phyloP scores from a whole-genome alignment of 2,888 invertebrate species.

The Thymelicus sylvestris region DNA sequence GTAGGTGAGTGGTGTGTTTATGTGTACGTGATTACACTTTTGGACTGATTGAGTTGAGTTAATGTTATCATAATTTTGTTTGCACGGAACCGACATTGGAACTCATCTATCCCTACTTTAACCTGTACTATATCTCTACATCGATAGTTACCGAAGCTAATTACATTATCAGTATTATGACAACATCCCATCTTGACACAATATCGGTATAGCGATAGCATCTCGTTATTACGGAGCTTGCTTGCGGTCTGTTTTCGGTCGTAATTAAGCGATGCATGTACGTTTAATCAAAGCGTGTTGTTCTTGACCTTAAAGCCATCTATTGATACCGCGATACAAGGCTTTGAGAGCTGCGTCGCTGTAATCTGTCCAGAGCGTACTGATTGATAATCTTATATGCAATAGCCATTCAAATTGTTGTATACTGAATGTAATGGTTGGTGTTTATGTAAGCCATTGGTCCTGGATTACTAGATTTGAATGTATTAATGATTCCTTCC shows the following conservation, averaged over 20 bases:
- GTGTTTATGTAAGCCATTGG: too few species aligned
- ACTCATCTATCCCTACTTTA: too few species aligned
- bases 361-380: conserved; percentile 1
- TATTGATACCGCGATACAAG: conserved; percentile 14
- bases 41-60: too few species aligned
- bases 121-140: too few species aligned
- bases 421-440: too few species aligned
- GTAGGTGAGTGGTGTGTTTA: too few species aligned
- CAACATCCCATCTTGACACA: background rate
- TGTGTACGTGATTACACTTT: too few species aligned
- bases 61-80: too few species aligned
- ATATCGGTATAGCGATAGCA: background rate
- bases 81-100: too few species aligned
- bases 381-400: background rate
- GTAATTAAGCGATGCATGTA: conserved; percentile 20
- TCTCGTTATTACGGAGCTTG: background rate
- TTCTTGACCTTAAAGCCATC: conserved; percentile 23
- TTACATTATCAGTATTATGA: conserved; percentile 5
- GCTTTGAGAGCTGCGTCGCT: background rate
- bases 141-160: background rate
- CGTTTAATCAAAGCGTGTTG: conserved; percentile 23
- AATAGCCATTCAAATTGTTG: background rate
- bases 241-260: conserved; percentile 16
- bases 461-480: too few species aligned
- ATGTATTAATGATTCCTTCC: too few species aligned